phyloP scores from a whole-genome alignment of 2,113 vertebrate species.

The Acrocephalus arundinaceus region DNA sequence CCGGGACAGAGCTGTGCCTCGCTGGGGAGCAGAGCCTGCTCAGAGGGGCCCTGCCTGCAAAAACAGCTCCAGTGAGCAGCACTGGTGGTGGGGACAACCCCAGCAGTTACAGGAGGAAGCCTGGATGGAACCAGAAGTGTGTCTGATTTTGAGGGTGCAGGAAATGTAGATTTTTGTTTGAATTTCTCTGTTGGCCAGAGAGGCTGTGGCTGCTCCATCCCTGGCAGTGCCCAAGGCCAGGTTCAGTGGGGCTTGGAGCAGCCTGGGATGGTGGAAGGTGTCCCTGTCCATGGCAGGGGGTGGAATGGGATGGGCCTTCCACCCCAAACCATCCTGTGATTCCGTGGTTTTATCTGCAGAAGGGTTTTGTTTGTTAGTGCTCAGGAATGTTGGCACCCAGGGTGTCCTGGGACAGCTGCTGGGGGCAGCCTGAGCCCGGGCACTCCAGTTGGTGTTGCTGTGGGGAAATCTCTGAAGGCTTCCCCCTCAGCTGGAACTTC shows the following conservation, averaged over 20 bases:
- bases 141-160: accelerated
- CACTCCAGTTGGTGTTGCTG: accelerated
- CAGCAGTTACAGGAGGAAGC: background rate
- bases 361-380: background rate
- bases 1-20: background rate
- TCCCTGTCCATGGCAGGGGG: background rate
- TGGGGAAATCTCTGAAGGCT: background rate
- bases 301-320: background rate
- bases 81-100: accelerated
- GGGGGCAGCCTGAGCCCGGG: background rate
- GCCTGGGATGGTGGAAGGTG: background rate
- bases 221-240: background rate
- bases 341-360: accelerated
- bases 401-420: background rate
- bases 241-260: background rate
- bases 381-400: accelerated
- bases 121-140: accelerated
- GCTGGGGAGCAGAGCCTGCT: background rate
- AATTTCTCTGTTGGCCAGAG: background rate
- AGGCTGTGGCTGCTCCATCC: background rate
- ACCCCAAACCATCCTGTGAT: background rate
- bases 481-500: background rate
- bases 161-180: background rate
- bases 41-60: background rate
- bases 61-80: accelerated